Evolutionary conservation across 2,888 invertebrate genomes (phyloP).

Genomic region (Ectobius pallidus): DNA sequence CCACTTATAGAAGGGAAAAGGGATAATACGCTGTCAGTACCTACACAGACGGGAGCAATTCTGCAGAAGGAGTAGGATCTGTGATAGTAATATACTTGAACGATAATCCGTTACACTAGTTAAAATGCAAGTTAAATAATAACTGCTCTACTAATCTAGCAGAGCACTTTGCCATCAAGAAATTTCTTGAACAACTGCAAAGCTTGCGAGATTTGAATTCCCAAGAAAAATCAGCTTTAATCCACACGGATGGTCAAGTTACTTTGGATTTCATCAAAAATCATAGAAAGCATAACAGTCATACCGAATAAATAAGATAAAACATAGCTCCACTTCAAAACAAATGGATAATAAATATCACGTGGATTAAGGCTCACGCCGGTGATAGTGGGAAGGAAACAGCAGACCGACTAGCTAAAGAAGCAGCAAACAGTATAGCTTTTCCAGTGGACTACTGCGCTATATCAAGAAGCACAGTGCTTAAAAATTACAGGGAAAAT

Average conservation of each 20-base stretch:
- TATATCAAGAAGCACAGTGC: background rate
- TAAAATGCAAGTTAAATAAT: no score
- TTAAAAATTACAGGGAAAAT: background rate
- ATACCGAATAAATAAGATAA: background rate
- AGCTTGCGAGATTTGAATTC: background rate
- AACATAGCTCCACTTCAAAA: background rate
- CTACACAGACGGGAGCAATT: no score
- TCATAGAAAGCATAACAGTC: background rate
- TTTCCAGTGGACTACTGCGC: background rate
- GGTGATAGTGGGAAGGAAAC: background rate
- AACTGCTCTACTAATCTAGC: no score
- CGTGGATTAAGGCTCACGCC: background rate
- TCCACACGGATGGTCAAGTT: no score
- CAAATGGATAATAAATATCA: background rate
- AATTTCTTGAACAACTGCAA: background rate
- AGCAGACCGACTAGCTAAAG: no score
- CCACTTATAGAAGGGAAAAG: no score
- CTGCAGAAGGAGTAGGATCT: no score
- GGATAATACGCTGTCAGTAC: no score
- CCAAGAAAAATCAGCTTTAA: no score
- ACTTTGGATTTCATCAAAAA: background rate
- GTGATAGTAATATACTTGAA: no score
- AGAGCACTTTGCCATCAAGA: background rate
- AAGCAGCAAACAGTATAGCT: no score
- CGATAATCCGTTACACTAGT: no score